Evolutionary conservation across 1,140 invertebrate species (phyloP), one percentile per base, ranked within the genome.

Genomic region (Calephelis nemesis): DNA sequence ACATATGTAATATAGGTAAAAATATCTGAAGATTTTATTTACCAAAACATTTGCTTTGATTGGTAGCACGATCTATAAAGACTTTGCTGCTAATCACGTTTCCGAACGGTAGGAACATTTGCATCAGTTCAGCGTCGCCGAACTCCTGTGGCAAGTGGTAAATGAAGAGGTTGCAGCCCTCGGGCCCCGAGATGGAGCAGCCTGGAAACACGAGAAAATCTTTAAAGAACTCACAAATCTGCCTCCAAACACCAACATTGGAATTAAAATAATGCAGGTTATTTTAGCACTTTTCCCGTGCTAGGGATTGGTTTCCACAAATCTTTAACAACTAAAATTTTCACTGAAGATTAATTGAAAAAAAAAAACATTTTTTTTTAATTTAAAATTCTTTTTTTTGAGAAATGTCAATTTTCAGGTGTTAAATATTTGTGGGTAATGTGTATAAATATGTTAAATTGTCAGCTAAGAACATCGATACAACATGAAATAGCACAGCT

Each of bases 21-120:
- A 30, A 30, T 30, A 2, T 30, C 30, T 30, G 30, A 30, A 30
- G 30, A 30, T 69, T 47, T 5, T 30, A 79, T 83, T 74, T 94
- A 99, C 99, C 99, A 93, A 99, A 99, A 94, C 99, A 99, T 95
- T 99, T 99, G 95, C 98, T 99, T 93, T 99, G 98, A 94, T 99
- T 99, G 77, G 99, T 99, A 85, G 98, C 98, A 79, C 98, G 95
- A 92, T 99, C 99, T 83, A 99, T 99, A 93, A 99, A 99, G 71
- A 99, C 99, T 95, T 99, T 99, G 83, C 98, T 99, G 92, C 97
- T 99, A 93, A 99, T 99, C 83, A 99, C 98, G 92, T 98, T 99
- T 76, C 99, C 99, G 92, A 99, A 99, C 60, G 98, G 98, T 80
- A 99, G 94, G 93, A 99, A 99, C 98, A 99, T 99, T 94, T 99